Conservation (phyloP, 2,113 vertebrate genomes). For the Oceanodroma tethys region DNA sequence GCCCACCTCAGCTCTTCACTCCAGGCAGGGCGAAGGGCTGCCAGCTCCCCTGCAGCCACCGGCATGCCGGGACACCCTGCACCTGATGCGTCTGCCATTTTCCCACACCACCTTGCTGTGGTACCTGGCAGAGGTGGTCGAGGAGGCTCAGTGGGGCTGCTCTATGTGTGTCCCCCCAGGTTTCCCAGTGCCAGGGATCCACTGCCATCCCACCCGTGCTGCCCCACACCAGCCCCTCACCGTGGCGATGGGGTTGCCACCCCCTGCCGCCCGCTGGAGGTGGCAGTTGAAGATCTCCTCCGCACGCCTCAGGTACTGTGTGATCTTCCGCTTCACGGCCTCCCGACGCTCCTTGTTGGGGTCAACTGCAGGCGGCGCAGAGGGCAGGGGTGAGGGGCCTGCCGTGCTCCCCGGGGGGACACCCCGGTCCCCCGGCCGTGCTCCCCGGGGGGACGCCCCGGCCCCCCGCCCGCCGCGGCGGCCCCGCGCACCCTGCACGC, state of each 20-base stretch:
- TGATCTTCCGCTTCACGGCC: slow-evolving; percentile 94
- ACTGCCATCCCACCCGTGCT: rapidly evolving
- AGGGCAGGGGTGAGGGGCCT: not conserved
- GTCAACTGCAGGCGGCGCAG: slow-evolving; percentile 76
- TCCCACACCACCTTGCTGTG: not conserved
- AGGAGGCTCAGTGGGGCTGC: not conserved
- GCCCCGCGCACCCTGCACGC: slow-evolving; percentile 82
- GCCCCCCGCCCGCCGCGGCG: not conserved
- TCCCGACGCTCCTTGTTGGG: slow-evolving; percentile 93
- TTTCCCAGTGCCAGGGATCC: not conserved
- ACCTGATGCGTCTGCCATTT: not conserved
- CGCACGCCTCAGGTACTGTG: slow-evolving; percentile 92
- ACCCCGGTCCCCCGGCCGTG: too few relatives aligned
- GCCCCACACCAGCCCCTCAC: slow-evolving; percentile 35
- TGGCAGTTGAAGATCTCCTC: slow-evolving; percentile 98
- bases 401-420: not conserved
- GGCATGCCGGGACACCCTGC: not conserved
- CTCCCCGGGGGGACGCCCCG: too few relatives aligned
- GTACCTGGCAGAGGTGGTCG: not conserved
- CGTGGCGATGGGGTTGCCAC: slow-evolving; percentile 72
- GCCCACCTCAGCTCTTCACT: not conserved
- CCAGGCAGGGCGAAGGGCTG: not conserved
- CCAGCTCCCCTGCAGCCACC: not conserved
- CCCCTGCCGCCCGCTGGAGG: slow-evolving; percentile 83
- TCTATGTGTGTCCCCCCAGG: rapidly evolving